Percentiles rank a stretch among this genome's conserved stretches.
These are phyloP conservation scores for Collichthys lucidus DNA, from an alignment of 2,113 vertebrate genomes.

Conservation along the genomic window DNA sequence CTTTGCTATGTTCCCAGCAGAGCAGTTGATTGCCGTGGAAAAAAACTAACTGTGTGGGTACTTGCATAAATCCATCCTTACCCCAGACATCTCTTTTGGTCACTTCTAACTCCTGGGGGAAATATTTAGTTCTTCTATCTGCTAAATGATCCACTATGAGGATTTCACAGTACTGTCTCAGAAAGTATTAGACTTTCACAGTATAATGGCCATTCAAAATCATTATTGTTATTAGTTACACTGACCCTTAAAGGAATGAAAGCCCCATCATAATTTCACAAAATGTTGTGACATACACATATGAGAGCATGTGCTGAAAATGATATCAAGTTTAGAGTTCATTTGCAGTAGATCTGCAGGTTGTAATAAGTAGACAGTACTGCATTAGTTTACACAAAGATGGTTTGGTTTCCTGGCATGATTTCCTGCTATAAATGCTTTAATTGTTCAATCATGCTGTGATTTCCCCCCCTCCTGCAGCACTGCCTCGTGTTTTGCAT, in stretches of 20 bases:
- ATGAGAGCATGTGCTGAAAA: background rate
- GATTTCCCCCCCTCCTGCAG: background rate
- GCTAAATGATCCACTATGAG: no score
- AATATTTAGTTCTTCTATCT: no score
- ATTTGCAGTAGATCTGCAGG: background rate
- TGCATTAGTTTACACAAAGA: background rate
- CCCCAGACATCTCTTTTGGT: background rate
- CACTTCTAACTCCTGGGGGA: no score
- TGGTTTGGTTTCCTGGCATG: constrained; percentile 29
- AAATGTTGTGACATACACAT: no score
- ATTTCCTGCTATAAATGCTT: constrained; percentile 30
- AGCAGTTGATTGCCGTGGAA: constrained; percentile 1
- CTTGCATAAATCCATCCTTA: background rate
- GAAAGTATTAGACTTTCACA: no score
- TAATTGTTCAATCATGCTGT: constrained; percentile 47
- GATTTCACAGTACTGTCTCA: no score
- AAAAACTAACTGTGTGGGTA: constrained; percentile 1
- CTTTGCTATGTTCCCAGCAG: constrained; percentile 3
- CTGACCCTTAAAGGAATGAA: no score
- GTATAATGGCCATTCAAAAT: no score
- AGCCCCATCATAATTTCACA: no score
- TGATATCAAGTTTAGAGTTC: background rate
- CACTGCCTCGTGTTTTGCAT: background rate
- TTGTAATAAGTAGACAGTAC: background rate
- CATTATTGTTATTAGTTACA: no score